A percentile compares a stretch with the other conserved stretches of the same genome.
Evolutionary conservation across 2,888 invertebrate species (phyloP).

Genomic region (Nymphalis urticae): DNA sequence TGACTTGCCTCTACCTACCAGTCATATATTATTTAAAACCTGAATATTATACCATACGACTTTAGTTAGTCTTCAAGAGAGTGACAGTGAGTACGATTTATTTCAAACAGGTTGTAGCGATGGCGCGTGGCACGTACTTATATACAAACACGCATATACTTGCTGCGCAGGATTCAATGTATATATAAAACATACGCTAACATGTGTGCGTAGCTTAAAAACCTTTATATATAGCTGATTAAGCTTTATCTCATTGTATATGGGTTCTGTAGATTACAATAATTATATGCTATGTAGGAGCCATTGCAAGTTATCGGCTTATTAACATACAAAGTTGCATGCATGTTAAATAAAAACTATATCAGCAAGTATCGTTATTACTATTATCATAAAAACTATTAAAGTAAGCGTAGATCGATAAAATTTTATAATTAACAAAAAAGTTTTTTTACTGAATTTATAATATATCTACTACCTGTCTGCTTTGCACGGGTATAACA

Average conservation of each 20-base stretch:
- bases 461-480: too few species aligned
- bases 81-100: slow-evolving; percentile 26
- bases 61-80: slow-evolving; percentile 23
- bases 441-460: not conserved
- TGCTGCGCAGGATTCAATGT: slow-evolving; percentile 18
- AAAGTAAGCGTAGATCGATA: not conserved
- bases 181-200: not conserved
- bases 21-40: slow-evolving; percentile 9
- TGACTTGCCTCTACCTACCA: not conserved
- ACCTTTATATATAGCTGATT: not conserved
- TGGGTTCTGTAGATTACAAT: not conserved
- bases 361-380: not conserved
- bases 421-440: slow-evolving; percentile 1
- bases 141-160: slow-evolving; percentile 10
- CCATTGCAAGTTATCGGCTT: not conserved
- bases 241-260: slow-evolving; percentile 4
- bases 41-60: slow-evolving; percentile 19
- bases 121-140: slow-evolving; percentile 34
- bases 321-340: slow-evolving; percentile 13
- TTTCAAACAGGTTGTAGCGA: slow-evolving; percentile 27
- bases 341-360: not conserved
- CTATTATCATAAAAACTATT: not conserved
- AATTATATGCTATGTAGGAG: not conserved
- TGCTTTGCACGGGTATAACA: too few species aligned
- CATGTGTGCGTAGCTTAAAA: slow-evolving; percentile 3